These are phyloP conservation scores for Drosophila neocordata DNA, from an alignment of 1,140 invertebrate genomes.

Conservation along the genomic window DNA sequence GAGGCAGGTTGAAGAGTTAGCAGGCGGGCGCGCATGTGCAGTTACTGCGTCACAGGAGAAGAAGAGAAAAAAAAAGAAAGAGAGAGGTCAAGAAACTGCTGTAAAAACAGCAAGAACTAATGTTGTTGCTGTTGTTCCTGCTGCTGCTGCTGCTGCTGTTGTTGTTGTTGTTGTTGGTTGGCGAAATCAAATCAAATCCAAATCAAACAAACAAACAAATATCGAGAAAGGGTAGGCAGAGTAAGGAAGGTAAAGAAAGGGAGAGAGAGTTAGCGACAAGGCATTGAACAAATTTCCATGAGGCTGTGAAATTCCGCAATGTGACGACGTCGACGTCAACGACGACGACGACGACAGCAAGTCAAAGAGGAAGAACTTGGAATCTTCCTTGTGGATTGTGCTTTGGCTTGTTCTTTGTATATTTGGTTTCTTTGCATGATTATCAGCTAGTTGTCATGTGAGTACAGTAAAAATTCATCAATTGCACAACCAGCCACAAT, in stretches of 20 bases:
- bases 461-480: conserved; percentile 30
- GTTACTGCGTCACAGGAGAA: conserved; percentile 69
- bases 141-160: neutral
- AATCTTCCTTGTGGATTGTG: conserved; percentile 20
- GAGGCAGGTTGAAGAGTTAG: conserved; percentile 30
- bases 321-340: conserved; percentile 48
- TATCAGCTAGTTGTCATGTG: conserved; percentile 32
- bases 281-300: conserved; percentile 79
- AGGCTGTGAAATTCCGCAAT: conserved; percentile 73
- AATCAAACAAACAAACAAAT: conserved; percentile 70
- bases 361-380: conserved; percentile 37
- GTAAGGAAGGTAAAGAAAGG: neutral
- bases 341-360: conserved; percentile 45
- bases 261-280: conserved; percentile 50
- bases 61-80: conserved; percentile 32
- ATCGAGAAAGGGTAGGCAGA: neutral
- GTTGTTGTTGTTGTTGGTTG: conserved; percentile 13
- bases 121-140: conserved; percentile 31
- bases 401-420: conserved; percentile 25
- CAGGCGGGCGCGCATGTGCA: conserved; percentile 64
- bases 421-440: conserved; percentile 27
- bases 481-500: neutral
- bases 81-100: conserved; percentile 71
- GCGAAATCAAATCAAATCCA: conserved; percentile 76
- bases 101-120: conserved; percentile 28